Conservation (phyloP, 1,140 invertebrate genomes). For the Dryas iulia region DNA sequence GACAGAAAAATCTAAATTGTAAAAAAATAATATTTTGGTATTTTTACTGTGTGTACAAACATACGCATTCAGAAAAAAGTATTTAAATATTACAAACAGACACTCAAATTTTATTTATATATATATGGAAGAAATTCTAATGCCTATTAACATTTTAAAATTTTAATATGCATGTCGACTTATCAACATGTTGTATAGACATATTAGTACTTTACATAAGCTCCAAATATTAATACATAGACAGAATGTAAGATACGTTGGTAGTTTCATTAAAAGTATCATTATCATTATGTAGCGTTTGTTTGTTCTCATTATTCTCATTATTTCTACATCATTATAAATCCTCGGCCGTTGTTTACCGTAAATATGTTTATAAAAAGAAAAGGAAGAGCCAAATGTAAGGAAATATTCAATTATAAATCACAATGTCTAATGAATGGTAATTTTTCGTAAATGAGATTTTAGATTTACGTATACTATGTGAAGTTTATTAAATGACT, state of each 20-base stretch:
- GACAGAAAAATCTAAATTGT: too few relatives aligned
- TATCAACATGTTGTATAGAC: too few relatives aligned
- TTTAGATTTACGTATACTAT: neutral
- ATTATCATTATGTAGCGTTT: neutral
- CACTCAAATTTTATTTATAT: too few relatives aligned
- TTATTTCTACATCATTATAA: slow-evolving; percentile 3
- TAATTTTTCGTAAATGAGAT: neutral
- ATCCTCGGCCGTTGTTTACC: neutral
- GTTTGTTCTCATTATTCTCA: slow-evolving; percentile 7
- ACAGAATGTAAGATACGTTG: neutral
- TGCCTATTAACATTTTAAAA: too few relatives aligned
- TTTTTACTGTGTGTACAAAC: too few relatives aligned
- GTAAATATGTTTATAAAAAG: neutral
- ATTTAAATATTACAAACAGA: too few relatives aligned
- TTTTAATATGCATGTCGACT: too few relatives aligned
- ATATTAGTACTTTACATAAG: too few relatives aligned
- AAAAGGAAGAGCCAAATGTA: neutral
- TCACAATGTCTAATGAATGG: neutral
- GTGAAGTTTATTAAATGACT: neutral
- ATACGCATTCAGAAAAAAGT: too few relatives aligned
- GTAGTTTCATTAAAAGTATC: neutral
- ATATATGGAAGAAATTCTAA: too few relatives aligned
- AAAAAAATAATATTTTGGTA: too few relatives aligned
- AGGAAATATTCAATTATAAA: neutral
- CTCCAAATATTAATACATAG: too few relatives aligned